phyloP scores from a whole-genome alignment of 2,797 vertebrate genomes.

The Octomys mimax region DNA sequence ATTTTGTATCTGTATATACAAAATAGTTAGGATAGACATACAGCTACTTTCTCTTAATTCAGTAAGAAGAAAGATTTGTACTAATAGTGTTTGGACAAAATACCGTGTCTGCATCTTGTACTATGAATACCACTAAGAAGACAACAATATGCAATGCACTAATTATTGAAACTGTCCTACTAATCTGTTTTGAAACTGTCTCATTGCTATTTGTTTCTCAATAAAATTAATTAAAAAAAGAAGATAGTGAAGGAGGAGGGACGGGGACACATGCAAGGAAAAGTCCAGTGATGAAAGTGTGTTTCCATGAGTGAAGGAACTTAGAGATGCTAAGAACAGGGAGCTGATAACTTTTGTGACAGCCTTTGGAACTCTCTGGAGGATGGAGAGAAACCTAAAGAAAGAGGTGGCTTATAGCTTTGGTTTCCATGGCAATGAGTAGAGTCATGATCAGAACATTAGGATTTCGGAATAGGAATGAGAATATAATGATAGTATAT shows the following conservation, averaged over 20 bases:
- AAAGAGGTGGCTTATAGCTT: conserved; percentile 44
- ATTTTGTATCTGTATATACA: no score
- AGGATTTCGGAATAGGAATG: conserved; percentile 55
- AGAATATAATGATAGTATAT: background rate
- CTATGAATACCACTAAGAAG: no score
- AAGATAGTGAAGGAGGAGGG: background rate
- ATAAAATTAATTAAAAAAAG: no score
- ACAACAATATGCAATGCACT: no score
- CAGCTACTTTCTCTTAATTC: no score
- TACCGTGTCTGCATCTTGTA: no score
- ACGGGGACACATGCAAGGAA: background rate
- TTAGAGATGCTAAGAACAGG: background rate
- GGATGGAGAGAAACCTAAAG: background rate
- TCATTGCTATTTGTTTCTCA: no score
- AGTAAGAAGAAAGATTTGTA: no score
- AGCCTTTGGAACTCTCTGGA: conserved; percentile 54
- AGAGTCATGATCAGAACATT: conserved; percentile 27
- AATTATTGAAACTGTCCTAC: no score
- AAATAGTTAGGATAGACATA: no score
- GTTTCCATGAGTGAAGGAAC: background rate
- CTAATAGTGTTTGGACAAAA: no score
- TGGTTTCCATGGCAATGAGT: conserved; percentile 75
- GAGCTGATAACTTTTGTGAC: conserved; percentile 17
- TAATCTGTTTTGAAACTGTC: no score
- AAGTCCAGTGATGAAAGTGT: background rate